A percentile compares a stretch with the other conserved stretches of the same genome.
These are phyloP conservation scores for Metallyticus violacea DNA, from an alignment of 2,888 invertebrate species.

Conservation along the genomic window DNA sequence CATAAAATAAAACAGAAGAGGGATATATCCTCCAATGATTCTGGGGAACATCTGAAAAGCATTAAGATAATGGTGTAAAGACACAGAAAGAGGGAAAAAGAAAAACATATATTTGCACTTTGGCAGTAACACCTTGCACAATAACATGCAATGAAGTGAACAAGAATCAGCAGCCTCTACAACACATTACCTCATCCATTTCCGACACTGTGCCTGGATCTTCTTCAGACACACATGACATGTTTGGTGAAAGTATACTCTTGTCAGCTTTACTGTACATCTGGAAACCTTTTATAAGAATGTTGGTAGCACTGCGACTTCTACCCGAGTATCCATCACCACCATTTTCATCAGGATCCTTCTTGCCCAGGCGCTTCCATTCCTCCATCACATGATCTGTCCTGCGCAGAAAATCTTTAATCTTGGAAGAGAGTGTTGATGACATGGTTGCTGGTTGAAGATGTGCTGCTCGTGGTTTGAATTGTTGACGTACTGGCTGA, in stretches of 20 bases:
- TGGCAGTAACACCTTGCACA: slow-evolving; percentile 39
- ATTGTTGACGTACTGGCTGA: slow-evolving; percentile 20
- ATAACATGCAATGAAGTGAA: slow-evolving; percentile 37
- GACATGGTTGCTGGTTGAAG: slow-evolving; percentile 75
- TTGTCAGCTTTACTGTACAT: slow-evolving; percentile 15
- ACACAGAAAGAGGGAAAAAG: neutral
- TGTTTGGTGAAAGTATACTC: slow-evolving; percentile 2
- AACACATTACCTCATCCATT: slow-evolving; percentile 34
- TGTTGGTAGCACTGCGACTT: slow-evolving; percentile 75
- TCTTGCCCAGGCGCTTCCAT: slow-evolving; percentile 71
- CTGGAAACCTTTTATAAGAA: slow-evolving; percentile 79
- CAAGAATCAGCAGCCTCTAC: neutral
- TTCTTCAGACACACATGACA: slow-evolving; percentile 9
- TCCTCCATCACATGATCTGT: slow-evolving; percentile 89
- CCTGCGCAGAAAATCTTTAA: slow-evolving; percentile 73
- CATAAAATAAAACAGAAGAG: too few species aligned
- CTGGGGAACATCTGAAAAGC: neutral
- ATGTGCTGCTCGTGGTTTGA: slow-evolving; percentile 68
- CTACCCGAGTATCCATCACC: slow-evolving; percentile 45
- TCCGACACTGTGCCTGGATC: slow-evolving; percentile 27
- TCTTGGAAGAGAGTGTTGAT: slow-evolving; percentile 70
- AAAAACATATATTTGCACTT: neutral
- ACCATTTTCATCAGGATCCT: slow-evolving; percentile 43
- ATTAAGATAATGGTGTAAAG: slow-evolving; percentile 3
- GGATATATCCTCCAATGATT: too few species aligned